Evolutionary conservation across 2,113 vertebrate genomes (phyloP).

Genomic region (Carassius auratus): DNA sequence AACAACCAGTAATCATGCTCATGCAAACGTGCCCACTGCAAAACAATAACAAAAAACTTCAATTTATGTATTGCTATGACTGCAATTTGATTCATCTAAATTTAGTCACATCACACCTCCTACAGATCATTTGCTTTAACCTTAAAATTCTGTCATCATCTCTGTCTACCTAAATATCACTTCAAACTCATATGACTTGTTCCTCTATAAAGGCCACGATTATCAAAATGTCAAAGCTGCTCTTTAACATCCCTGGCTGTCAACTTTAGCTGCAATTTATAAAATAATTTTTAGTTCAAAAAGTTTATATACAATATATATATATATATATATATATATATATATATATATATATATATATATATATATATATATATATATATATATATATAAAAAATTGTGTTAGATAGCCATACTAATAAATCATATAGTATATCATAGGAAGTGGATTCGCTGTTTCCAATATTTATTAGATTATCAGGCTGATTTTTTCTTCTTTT

Average conservation of each 20-base stretch:
- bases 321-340: too few species aligned
- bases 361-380: too few species aligned
- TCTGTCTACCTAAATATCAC: conserved; percentile 1
- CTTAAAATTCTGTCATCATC: neutral
- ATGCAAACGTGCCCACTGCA: neutral
- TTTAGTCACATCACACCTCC: conserved; percentile 2
- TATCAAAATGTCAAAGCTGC: conserved; percentile 6
- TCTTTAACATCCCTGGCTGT: neutral
- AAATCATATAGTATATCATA: neutral
- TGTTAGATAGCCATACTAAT: neutral
- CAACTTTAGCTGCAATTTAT: neutral
- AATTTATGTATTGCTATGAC: neutral
- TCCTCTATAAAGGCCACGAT: neutral
- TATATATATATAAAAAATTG: too few species aligned
- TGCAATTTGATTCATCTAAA: neutral
- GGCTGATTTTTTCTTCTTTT: neutral
- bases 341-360: too few species aligned
- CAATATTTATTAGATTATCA: neutral
- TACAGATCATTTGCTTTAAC: conserved; percentile 19
- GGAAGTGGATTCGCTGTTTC: neutral
- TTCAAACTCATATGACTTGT: neutral
- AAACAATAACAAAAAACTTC: neutral
- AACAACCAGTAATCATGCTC: neutral
- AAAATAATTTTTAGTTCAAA: too few species aligned
- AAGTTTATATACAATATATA: too few species aligned